A percentile compares a stretch with the other conserved stretches of the same genome.
Evolutionary conservation across 2,888 invertebrate genomes (phyloP).

Genomic region (Actias luna): DNA sequence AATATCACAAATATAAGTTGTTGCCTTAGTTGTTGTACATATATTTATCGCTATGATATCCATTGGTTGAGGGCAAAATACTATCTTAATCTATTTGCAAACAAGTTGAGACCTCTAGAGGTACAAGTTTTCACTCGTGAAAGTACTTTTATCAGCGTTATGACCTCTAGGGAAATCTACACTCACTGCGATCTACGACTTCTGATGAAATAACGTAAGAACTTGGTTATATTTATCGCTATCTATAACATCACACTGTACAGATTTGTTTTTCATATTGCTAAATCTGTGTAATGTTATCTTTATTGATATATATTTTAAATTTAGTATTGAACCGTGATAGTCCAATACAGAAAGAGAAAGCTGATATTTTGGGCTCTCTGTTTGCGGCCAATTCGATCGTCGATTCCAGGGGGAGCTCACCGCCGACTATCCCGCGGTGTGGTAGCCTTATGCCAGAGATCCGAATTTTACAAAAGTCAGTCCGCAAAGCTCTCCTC

Average conservation of each 20-base stretch:
- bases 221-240: slow-evolving; percentile 15
- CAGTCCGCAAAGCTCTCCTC: too few relatives aligned
- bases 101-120: slow-evolving; percentile 48
- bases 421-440: too few relatives aligned
- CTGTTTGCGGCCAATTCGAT: too few relatives aligned
- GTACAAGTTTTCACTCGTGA: slow-evolving; percentile 54
- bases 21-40: not conserved
- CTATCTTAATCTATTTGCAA: slow-evolving; percentile 58
- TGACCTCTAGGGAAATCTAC: slow-evolving; percentile 60
- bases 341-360: too few relatives aligned
- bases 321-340: too few relatives aligned
- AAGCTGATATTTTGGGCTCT: too few relatives aligned
- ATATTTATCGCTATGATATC: slow-evolving; percentile 21
- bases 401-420: too few relatives aligned
- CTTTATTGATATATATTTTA: not conserved
- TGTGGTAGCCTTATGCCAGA: too few relatives aligned
- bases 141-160: slow-evolving; percentile 59
- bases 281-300: not conserved
- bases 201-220: slow-evolving; percentile 32
- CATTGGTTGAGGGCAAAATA: slow-evolving; percentile 33
- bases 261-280: not conserved
- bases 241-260: not conserved
- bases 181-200: slow-evolving; percentile 41
- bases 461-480: too few relatives aligned
- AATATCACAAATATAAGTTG: too few relatives aligned